Evolutionary conservation across 2,888 invertebrate genomes (phyloP).

Genomic region (Augochlorella aurata): DNA sequence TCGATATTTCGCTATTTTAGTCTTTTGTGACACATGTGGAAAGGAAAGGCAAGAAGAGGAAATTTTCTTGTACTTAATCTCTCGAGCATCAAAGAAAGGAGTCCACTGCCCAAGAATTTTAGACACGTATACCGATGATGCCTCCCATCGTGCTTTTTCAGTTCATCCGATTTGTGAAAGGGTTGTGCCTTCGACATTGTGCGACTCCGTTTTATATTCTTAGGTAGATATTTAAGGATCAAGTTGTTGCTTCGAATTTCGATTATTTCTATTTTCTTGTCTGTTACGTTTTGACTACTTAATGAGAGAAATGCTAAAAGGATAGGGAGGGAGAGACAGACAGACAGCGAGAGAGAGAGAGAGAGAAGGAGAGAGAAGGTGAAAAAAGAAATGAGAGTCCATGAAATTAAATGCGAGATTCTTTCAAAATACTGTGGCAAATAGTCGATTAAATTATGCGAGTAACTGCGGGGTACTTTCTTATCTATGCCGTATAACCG

Average conservation of each 20-base stretch:
- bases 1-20: constrained; percentile 52
- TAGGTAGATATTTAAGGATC: constrained; percentile 65
- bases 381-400: constrained; percentile 15
- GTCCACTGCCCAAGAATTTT: constrained; percentile 52
- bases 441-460: background rate
- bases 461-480: constrained; percentile 6
- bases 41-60: constrained; percentile 32
- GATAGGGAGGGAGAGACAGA: background rate
- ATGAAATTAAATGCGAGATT: constrained; percentile 16
- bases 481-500: constrained; percentile 25
- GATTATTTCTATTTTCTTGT: constrained; percentile 57
- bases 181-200: constrained; percentile 70
- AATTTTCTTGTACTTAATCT: constrained; percentile 66
- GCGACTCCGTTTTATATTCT: constrained; percentile 66
- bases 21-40: constrained; percentile 38
- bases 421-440: constrained; percentile 4
- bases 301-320: background rate
- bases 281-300: constrained; percentile 53
- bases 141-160: constrained; percentile 69
- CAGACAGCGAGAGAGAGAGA: background rate
- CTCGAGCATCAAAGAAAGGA: constrained; percentile 54
- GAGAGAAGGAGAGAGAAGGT: background rate
- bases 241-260: constrained; percentile 63
- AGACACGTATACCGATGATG: constrained; percentile 62
- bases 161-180: constrained; percentile 65